A percentile compares a stretch with the other conserved stretches of the same genome.
Evolutionary conservation across 2,888 invertebrate species (phyloP).

Genomic region (Nysson spinosus): DNA sequence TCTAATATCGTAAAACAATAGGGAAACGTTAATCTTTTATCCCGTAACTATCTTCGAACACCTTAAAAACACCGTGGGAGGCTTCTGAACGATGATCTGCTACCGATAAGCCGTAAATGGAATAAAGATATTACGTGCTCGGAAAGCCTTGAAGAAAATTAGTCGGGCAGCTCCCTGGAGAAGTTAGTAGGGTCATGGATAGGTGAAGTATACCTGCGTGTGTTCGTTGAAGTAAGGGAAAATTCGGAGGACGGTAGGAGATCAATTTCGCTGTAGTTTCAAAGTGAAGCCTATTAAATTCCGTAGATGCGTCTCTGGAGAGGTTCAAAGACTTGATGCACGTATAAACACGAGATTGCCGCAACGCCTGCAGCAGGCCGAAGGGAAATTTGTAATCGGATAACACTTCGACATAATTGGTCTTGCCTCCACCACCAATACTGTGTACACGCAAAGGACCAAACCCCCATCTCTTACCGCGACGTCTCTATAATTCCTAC

Average conservation of each 20-base stretch:
- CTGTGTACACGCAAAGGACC: constrained; percentile 1
- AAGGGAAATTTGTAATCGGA: constrained; percentile 59
- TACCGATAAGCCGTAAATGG: constrained; percentile 27
- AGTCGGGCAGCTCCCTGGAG: constrained; percentile 34
- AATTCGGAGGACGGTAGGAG: constrained; percentile 52
- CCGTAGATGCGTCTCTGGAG: constrained; percentile 61
- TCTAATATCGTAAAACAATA: no score
- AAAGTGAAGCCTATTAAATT: constrained; percentile 71
- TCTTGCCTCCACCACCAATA: constrained; percentile 18
- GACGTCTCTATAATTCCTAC: background rate
- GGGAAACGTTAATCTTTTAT: no score
- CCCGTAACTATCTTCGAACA: no score
- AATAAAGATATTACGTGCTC: constrained; percentile 32
- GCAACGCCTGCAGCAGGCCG: constrained; percentile 45
- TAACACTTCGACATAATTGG: constrained; percentile 60
- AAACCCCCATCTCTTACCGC: background rate
- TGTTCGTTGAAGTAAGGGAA: constrained; percentile 40
- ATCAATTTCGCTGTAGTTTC: constrained; percentile 66
- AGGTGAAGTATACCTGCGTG: no score
- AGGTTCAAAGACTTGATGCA: constrained; percentile 56
- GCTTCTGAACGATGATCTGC: constrained; percentile 2
- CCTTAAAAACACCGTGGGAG: background rate
- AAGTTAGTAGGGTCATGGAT: constrained; percentile 16
- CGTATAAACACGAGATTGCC: constrained; percentile 58
- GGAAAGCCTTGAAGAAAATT: constrained; percentile 44